Evolutionary conservation across 2,888 invertebrate species (phyloP).

Genomic region (Drosophila recens): DNA sequence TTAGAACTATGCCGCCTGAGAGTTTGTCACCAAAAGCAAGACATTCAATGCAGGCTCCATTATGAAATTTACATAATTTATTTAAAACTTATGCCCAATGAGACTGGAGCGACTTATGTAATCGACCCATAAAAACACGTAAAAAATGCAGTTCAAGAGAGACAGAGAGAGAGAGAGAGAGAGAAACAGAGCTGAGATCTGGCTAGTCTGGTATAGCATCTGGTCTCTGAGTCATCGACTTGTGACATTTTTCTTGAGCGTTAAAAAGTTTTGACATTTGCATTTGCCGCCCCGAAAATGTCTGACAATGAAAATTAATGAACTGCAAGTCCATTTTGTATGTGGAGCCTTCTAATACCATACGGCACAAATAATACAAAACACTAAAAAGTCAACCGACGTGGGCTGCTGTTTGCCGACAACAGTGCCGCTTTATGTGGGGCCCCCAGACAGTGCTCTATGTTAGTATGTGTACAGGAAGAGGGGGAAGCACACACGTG

Average conservation of each 20-base stretch:
- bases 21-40: slow-evolving; percentile 37
- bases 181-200: slow-evolving; percentile 14
- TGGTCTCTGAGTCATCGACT: slow-evolving; percentile 61
- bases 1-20: slow-evolving; percentile 57
- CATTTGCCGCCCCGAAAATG: slow-evolving; percentile 59
- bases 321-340: slow-evolving; percentile 63
- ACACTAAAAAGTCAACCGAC: slow-evolving; percentile 5
- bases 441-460: too few species aligned
- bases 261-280: slow-evolving; percentile 69
- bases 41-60: slow-evolving; percentile 31
- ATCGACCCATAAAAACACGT: slow-evolving; percentile 52
- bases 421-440: slow-evolving; percentile 21
- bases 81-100: slow-evolving; percentile 52
- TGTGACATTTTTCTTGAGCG: slow-evolving; percentile 65
- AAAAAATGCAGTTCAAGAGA: slow-evolving; percentile 45
- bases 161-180: background rate
- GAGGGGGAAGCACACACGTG: slow-evolving; percentile 28
- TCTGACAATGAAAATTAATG: slow-evolving; percentile 73
- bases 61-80: slow-evolving; percentile 63
- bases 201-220: slow-evolving; percentile 51
- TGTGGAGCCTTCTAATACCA: slow-evolving; percentile 42
- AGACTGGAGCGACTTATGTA: slow-evolving; percentile 57
- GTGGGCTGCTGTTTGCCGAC: slow-evolving; percentile 47
- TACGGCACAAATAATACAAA: background rate
- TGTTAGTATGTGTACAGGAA: background rate